A percentile compares a stretch with the other conserved stretches of the same genome.
Evolutionary conservation across 2,113 vertebrate species (phyloP).

Genomic region (Grammomys surdaster): DNA sequence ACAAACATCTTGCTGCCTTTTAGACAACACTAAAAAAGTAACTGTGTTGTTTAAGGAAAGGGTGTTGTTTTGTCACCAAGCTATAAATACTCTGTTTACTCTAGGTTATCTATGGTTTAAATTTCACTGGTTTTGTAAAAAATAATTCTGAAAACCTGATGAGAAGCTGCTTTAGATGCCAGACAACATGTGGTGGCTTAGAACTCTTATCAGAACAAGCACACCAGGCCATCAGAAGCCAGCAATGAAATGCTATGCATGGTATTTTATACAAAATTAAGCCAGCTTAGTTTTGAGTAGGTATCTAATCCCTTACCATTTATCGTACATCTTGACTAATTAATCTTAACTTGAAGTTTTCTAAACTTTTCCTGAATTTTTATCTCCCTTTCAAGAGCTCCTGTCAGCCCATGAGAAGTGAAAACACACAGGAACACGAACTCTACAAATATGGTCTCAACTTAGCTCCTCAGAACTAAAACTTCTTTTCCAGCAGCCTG

Average conservation of each 20-base stretch:
- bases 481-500: not conserved
- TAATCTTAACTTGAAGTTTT: constrained; percentile 62
- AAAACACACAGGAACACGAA: constrained; percentile 14
- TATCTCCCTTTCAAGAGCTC: not conserved
- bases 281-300: constrained; percentile 46
- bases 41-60: constrained; percentile 68
- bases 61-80: constrained; percentile 54
- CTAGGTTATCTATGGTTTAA: constrained; percentile 59
- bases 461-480: not conserved
- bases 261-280: constrained; percentile 43
- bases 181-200: not conserved
- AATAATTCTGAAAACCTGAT: constrained; percentile 54
- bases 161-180: constrained; percentile 45
- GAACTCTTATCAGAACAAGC: constrained; percentile 19
- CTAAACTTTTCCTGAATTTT: constrained; percentile 52
- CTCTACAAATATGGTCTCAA: not conserved
- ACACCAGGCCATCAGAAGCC: constrained; percentile 1
- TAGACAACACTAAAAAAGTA: constrained; percentile 62
- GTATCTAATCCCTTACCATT: constrained; percentile 35
- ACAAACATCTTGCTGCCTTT: constrained; percentile 74
- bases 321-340: constrained; percentile 38
- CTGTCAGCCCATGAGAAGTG: not conserved
- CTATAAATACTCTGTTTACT: constrained; percentile 78
- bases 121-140: constrained; percentile 54
- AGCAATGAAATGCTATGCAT: not conserved